Percentiles rank a stretch among this genome's conserved stretches.
phyloP scores from a whole-genome alignment of 2,797 vertebrate genomes.

The Morelia viridis region DNA sequence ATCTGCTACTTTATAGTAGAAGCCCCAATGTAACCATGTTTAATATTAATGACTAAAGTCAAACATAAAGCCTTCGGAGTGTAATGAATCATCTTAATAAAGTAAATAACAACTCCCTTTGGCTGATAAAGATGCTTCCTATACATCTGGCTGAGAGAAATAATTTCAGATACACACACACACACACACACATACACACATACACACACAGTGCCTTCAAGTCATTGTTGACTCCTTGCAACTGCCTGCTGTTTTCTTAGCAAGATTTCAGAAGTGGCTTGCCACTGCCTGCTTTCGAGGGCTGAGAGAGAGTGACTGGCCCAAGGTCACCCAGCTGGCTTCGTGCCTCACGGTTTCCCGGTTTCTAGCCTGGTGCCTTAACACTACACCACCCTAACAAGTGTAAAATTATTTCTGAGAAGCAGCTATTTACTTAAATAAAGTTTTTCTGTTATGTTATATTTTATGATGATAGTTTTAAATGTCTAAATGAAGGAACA shows the following conservation, averaged over 20 bases:
- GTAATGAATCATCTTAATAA: slow-evolving; percentile 31
- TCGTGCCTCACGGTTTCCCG: background rate
- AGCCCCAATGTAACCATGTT: slow-evolving; percentile 40
- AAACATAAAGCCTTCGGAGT: slow-evolving; percentile 17
- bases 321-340: background rate
- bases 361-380: background rate
- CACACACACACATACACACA: background rate
- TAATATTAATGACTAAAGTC: slow-evolving; percentile 45
- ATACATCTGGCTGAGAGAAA: background rate
- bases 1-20: slow-evolving; percentile 46
- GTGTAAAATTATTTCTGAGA: slow-evolving; percentile 1
- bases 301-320: background rate
- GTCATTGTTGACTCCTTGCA: background rate
- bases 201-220: background rate
- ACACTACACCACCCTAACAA: background rate
- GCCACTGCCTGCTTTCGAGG: background rate
- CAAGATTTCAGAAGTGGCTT: background rate
- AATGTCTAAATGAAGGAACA: background rate
- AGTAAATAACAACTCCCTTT: background rate
- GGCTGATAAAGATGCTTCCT: background rate
- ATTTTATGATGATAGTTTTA: background rate
- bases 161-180: background rate
- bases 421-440: background rate
- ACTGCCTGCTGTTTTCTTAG: background rate
- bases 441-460: fast-evolving